phyloP scores from a whole-genome alignment of 1,140 invertebrate genomes.

The Drosophila quadrilineata region DNA sequence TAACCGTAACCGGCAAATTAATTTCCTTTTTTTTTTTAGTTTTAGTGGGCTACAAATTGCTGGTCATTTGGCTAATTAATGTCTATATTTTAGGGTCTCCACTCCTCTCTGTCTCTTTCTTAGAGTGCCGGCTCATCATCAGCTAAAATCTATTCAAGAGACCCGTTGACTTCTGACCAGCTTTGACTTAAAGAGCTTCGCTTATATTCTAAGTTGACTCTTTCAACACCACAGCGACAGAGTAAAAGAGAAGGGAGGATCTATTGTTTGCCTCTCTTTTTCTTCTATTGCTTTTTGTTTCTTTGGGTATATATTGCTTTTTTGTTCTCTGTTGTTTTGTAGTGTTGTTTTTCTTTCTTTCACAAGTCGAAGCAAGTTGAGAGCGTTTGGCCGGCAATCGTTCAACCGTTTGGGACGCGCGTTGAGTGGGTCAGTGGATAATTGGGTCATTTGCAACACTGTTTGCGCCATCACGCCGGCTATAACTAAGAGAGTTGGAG shows the following conservation, averaged over 20 bases:
- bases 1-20: constrained; percentile 77
- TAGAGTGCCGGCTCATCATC: too few species aligned
- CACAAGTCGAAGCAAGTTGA: constrained; percentile 19
- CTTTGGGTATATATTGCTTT: too few species aligned
- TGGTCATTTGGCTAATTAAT: constrained; percentile 78
- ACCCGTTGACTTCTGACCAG: constrained; percentile 18
- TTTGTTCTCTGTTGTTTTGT: too few species aligned
- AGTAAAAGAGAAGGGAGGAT: too few species aligned
- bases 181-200: constrained; percentile 35
- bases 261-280: too few species aligned
- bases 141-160: constrained; percentile 40
- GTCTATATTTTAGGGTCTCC: constrained; percentile 68
- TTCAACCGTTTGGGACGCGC: constrained; percentile 50
- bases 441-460: constrained; percentile 81
- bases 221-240: constrained; percentile 20
- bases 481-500: constrained; percentile 9
- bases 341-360: constrained; percentile 39
- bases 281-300: too few species aligned
- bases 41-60: constrained; percentile 50
- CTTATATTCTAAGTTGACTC: constrained; percentile 38
- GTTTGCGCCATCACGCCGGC: constrained; percentile 69
- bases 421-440: constrained; percentile 81
- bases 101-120: background rate
- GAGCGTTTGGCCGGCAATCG: constrained; percentile 34
- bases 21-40: constrained; percentile 75